Percentiles rank a stretch among this genome's conserved stretches.
These are phyloP conservation scores for Ashinkailepas kermadecensis DNA, from an alignment of 2,888 invertebrate genomes.

Conservation along the genomic window DNA sequence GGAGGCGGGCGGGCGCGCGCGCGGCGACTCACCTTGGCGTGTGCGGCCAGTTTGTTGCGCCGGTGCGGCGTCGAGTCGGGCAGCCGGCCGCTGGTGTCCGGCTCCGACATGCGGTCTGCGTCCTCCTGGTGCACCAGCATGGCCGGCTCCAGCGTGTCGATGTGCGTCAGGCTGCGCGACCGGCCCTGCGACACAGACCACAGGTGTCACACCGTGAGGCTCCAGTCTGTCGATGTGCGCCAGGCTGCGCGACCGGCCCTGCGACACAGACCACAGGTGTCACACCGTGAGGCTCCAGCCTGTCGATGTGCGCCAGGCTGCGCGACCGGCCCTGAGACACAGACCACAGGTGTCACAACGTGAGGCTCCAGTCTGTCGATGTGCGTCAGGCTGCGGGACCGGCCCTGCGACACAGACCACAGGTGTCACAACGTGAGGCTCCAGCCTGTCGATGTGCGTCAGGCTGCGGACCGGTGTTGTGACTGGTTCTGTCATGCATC, in stretches of 20 bases:
- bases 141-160: constrained; percentile 57
- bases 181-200: constrained; percentile 50
- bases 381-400: constrained; percentile 50
- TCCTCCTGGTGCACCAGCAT: constrained; percentile 36
- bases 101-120: constrained; percentile 54
- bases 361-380: constrained; percentile 53
- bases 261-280: constrained; percentile 31
- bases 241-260: constrained; percentile 52
- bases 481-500: too few relatives aligned
- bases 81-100: constrained; percentile 40
- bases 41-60: constrained; percentile 29
- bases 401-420: too few relatives aligned
- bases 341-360: constrained; percentile 22
- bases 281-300: constrained; percentile 48
- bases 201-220: too few relatives aligned
- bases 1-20: not conserved
- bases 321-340: constrained; percentile 57
- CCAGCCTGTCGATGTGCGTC: constrained; percentile 39
- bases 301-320: constrained; percentile 63
- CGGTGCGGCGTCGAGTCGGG: constrained; percentile 27
- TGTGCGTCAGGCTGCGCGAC: constrained; percentile 62
- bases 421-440: too few relatives aligned
- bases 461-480: constrained; percentile 42
- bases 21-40: constrained; percentile 28
- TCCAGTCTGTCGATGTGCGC: constrained; percentile 48